A percentile compares a stretch with the other conserved stretches of the same genome.
Conservation (phyloP, 2,113 vertebrate species). For the Macroglossus sobrinus region DNA sequence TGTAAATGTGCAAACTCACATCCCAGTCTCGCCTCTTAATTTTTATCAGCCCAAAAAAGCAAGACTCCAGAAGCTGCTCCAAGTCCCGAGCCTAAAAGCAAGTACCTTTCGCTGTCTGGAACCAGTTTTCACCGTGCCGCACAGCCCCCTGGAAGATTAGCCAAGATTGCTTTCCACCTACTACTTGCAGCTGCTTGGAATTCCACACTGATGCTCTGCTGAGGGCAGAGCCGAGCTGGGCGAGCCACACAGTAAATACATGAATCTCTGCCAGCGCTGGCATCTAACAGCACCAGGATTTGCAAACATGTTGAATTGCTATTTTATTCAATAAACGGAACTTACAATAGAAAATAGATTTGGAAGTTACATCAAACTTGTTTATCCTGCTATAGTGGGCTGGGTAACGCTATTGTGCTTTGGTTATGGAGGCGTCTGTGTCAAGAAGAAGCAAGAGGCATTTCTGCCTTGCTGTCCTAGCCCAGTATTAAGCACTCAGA, state of each 20-base stretch:
- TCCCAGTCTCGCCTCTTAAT: neutral
- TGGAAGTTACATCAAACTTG: constrained; percentile 69
- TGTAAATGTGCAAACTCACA: neutral
- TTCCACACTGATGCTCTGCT: constrained; percentile 50
- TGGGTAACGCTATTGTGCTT: constrained; percentile 38
- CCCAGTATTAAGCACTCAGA: neutral
- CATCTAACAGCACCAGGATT: constrained; percentile 70
- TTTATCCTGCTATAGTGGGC: constrained; percentile 54
- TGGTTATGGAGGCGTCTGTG: neutral
- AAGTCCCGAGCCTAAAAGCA: constrained; percentile 5
- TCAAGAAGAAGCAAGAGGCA: neutral
- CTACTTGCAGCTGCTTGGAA: constrained; percentile 76
- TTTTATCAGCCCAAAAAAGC: neutral
- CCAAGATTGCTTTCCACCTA: constrained; percentile 67
- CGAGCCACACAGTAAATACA: constrained; percentile 65
- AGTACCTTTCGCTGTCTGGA: constrained; percentile 60
- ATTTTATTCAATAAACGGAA: constrained; percentile 73
- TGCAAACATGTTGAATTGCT: constrained; percentile 78
- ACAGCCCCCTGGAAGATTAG: constrained; percentile 58
- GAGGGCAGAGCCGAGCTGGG: constrained; percentile 62
- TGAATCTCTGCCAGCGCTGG: constrained; percentile 73
- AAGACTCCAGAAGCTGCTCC: neutral
- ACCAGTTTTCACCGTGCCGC: constrained; percentile 45
- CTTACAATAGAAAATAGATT: constrained; percentile 72
- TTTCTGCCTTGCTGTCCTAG: neutral